Percentiles rank a stretch among this genome's conserved stretches.
Conservation (phyloP, 2,888 invertebrate species). For the Geotrupes spiniger region DNA sequence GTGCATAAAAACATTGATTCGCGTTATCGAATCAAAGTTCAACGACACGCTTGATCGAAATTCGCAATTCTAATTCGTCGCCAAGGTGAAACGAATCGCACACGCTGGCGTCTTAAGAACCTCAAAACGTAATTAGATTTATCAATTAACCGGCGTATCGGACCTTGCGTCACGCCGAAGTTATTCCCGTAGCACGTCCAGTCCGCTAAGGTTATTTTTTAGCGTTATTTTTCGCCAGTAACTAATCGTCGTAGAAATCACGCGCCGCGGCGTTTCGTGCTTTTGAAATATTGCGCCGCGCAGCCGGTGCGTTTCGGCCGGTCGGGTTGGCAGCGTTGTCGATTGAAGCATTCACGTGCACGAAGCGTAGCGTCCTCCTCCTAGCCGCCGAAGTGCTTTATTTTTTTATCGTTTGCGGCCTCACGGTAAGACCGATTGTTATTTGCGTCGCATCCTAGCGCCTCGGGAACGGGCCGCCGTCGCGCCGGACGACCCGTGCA, state of each 20-base stretch:
- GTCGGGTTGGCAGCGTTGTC: conserved; percentile 41
- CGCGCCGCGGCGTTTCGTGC: no score
- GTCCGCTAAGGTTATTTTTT: conserved; percentile 11
- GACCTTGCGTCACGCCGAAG: conserved; percentile 15
- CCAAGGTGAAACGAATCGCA: no score
- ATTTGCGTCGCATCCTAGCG: conserved; percentile 3
- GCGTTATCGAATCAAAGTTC: no score
- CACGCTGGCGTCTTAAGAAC: no score
- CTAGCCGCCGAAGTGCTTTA: conserved; percentile 22
- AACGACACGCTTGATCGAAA: no score
- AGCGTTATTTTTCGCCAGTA: no score
- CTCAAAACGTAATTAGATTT: conserved; percentile 21
- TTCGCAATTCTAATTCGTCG: no score
- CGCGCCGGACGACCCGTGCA: no score
- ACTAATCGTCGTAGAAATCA: no score
- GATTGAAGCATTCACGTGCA: conserved; percentile 46
- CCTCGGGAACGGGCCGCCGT: no score
- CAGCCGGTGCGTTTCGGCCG: background rate
- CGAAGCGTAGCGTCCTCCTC: conserved; percentile 38
- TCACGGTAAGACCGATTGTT: conserved; percentile 21
- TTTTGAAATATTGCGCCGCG: no score
- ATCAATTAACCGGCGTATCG: conserved; percentile 21
- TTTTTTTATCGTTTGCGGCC: conserved; percentile 15
- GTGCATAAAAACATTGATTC: no score
- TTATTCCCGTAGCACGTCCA: conserved; percentile 16